Base-by-base conservation (phyloP, 2,888 invertebrate genomes). In the Cantharis rufa region DNA sequence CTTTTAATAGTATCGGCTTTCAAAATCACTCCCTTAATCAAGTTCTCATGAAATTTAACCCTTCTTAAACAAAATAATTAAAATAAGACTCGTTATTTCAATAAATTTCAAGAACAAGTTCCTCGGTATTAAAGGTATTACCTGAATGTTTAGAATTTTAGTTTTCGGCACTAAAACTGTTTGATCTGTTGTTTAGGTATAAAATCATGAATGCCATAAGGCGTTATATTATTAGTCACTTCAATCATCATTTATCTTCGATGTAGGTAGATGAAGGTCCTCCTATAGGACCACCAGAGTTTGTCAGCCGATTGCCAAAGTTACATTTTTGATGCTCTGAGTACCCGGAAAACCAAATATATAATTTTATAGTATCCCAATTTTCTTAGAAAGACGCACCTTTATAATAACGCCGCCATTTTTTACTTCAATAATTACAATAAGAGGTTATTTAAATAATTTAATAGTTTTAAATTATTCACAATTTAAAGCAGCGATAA, bases 31-130 rank as follows among this genome's bases (percentile, higher is more conserved):
- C 81, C 81, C 80, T 80, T 80, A 79, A 75, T 79, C 78, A 79
- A 80, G 79, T 82, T 82, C 82, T 79, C 82, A 82, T 81, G 82
- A 82, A 82, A 82, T 75, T 78, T 74, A 80, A 82, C 81, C 80
- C 82, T 80, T 76, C 32, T 32, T 13, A 32, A n/a, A 66, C 15
- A 48, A 48, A 66, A 24, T 66, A 66, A 66, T 24, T 66, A 66
- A 66, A 66, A 24, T 66, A 66, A 21, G 64, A 66, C 64, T 24
- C 48, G 48, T 48, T 48, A 21, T 21, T 18, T 21, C 21, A 66
- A 66, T 66, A 21, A 66, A 66, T 15, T 66, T 66, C n/a, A 66
- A 21, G 11, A 66, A 66, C 7, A 18, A 66, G 9, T 66, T 66
- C 1, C n/a, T 48, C 48, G 7, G 2, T 48, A 48, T 48, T 7